Evolutionary conservation across 2,797 vertebrate species (phyloP).

Genomic region (Ceryle rudis): DNA sequence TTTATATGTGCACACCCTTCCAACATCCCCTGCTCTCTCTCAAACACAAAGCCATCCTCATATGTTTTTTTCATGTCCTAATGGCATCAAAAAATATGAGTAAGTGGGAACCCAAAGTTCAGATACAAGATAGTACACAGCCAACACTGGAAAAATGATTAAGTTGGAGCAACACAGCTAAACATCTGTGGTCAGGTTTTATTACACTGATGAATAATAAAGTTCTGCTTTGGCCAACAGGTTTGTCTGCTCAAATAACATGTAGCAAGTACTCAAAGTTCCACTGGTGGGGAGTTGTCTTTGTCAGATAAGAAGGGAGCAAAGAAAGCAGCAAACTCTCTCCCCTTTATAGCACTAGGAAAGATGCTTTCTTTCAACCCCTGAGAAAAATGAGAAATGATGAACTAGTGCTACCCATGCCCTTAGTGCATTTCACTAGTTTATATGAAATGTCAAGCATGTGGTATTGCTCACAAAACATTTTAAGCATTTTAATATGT

Average conservation of each 20-base stretch:
- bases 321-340: neutral
- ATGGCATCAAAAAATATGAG: neutral
- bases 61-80: neutral
- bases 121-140: neutral
- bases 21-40: neutral
- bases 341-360: neutral
- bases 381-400: neutral
- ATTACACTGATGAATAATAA: neutral
- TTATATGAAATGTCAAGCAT: conserved; percentile 14
- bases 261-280: neutral
- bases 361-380: neutral
- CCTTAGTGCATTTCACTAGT: neutral
- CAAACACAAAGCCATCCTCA: neutral
- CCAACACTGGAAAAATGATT: neutral
- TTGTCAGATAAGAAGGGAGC: neutral
- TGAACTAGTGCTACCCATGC: neutral
- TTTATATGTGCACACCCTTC: too few species aligned
- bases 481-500: conserved; percentile 65
- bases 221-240: neutral
- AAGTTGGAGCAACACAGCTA: neutral
- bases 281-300: neutral
- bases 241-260: neutral
- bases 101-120: neutral
- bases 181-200: neutral
- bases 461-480: conserved; percentile 20